phyloP scores from a whole-genome alignment of 2,113 vertebrate genomes.

The Mellivora capensis region DNA sequence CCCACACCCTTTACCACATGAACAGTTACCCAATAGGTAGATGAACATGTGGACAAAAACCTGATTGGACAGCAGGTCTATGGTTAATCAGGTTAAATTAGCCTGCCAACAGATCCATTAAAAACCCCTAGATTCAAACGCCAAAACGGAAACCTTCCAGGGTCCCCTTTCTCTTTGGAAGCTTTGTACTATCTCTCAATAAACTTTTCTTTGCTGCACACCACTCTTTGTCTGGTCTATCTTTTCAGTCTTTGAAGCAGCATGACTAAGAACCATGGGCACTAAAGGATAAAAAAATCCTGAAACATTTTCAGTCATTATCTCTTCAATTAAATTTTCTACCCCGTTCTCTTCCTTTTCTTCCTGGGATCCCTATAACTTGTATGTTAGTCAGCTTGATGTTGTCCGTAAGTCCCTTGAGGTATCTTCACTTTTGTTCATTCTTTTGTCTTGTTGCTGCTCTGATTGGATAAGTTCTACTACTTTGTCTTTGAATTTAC shows the following conservation, averaged over 20 bases:
- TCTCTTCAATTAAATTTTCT: neutral
- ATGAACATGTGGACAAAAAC: neutral
- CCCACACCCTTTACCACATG: neutral
- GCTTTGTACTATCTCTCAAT: neutral
- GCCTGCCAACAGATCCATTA: neutral
- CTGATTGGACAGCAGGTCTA: neutral
- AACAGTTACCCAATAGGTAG: neutral
- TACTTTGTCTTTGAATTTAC: neutral
- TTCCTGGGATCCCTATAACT: neutral
- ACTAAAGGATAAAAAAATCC: neutral
- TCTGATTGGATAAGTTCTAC: neutral
- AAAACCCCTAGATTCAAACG: neutral
- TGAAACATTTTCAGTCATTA: neutral
- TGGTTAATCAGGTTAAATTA: neutral
- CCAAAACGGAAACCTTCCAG: neutral
- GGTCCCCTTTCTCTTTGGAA: neutral
- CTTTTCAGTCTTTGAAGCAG: neutral
- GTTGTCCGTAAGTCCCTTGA: neutral
- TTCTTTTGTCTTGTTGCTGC: neutral
- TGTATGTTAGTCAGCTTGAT: neutral
- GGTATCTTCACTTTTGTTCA: neutral
- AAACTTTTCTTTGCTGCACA: neutral
- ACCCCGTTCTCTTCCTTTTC: neutral
- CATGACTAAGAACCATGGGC: neutral
- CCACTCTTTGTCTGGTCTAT: neutral